Evolutionary conservation across 2,888 invertebrate genomes (phyloP), one percentile per base, ranked within the genome.

Genomic region (Dasypogon diadema): DNA sequence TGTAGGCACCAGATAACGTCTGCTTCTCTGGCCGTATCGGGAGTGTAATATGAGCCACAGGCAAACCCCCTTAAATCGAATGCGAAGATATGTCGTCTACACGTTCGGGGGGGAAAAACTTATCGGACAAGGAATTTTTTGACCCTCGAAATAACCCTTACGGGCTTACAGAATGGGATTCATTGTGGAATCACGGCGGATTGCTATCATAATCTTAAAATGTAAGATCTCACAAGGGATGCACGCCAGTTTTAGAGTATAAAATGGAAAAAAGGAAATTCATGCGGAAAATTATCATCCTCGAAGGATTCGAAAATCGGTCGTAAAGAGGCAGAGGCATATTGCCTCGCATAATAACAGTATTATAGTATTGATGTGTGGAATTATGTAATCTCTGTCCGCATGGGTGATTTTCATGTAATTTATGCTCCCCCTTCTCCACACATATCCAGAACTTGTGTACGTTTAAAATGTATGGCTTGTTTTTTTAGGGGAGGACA

Each of bases 241-340:
- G 6, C 10, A 8, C 24, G 8, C 21, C 60, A 10, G 34, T 10
- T 34, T 58, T 30, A 16, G 21, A 48, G 26, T 68, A 48, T 48
- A 14, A 48, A 68, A 48, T 68, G 48, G 46, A 16, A 46, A 65
- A 54, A 24, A 30, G 21, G 16, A 70, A 30, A 70, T 70, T 70
- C 54, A 70, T 70, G 70, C 70, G 70, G 70, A 70, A 70, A 70
- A 70, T 70, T 70, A 70, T 70, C 54, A 54, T 70, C 54, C 54
- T 34, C 51, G 16, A 30, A 54, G 54, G 21, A 54, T 65, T 51
- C 14, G 37, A 46, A 46, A 65, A 46, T 65, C 46, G 26, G 14
- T 48, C 65, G 48, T 65, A 65, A 65, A 65, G 65, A 18, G 21
- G 6, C 51, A 5, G 18, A 12, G 21, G 24, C 65, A 65, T 48